Percentiles rank a stretch among this genome's conserved stretches.
Conservation (phyloP, 2,113 vertebrate genomes). For the Plecotus auritus region DNA sequence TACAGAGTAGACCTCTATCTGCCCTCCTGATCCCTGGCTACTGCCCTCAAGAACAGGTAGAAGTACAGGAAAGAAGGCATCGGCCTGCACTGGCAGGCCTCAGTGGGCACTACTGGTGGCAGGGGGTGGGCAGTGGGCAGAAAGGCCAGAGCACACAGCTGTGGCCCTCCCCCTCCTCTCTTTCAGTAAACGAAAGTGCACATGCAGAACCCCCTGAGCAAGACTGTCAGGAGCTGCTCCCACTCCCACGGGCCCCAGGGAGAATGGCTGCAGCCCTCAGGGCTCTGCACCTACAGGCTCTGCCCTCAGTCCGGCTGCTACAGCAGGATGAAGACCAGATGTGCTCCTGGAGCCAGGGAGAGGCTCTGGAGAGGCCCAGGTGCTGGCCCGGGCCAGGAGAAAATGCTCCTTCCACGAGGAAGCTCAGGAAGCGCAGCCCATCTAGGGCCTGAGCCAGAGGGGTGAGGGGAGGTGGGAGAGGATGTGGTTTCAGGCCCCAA, state of each 20-base stretch:
- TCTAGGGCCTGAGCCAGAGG: neutral
- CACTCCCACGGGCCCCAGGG: neutral
- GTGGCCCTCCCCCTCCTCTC: neutral
- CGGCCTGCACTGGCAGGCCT: neutral
- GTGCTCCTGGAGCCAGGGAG: neutral
- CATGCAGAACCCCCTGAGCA: neutral
- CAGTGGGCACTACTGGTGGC: neutral
- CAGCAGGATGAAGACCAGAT: neutral
- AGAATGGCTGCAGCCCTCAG: neutral
- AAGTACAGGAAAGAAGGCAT: neutral
- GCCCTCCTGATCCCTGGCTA: neutral
- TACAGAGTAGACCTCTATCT: neutral
- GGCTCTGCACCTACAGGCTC: neutral
- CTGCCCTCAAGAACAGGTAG: neutral
- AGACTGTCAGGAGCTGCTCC: neutral
- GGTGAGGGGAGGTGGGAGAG: neutral
- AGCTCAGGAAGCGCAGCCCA: neutral
- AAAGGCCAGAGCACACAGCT: neutral
- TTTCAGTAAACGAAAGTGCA: constrained; percentile 59
- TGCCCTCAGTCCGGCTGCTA: neutral
- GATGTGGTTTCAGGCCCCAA: neutral
- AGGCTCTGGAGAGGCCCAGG: neutral
- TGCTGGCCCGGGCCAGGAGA: neutral
- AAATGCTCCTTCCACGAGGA: neutral
- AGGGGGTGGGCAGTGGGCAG: neutral